Conservation (phyloP, 2,797 vertebrate species). For the Myripristis murdjan region DNA sequence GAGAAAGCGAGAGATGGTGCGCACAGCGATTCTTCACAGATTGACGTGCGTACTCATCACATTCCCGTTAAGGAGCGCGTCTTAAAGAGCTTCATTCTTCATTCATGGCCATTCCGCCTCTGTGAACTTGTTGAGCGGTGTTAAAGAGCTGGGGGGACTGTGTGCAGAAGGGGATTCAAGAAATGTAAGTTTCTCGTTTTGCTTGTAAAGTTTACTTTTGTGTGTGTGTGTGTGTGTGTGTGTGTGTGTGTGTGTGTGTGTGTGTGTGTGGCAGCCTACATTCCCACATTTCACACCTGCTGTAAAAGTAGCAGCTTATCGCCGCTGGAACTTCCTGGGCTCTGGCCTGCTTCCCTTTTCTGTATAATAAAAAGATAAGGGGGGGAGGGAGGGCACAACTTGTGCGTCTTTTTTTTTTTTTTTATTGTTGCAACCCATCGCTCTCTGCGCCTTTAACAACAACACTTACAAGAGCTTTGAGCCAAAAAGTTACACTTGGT, state of each 20-base stretch:
- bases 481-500: background rate
- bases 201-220: conserved; percentile 45
- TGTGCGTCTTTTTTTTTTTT: background rate
- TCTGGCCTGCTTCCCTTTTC: conserved; percentile 13
- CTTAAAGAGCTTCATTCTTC: conserved; percentile 78
- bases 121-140: conserved; percentile 85
- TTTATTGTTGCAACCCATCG: background rate
- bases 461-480: background rate
- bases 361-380: background rate
- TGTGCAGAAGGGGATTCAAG: conserved; percentile 3
- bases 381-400: no score
- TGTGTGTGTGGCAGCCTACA: no score
- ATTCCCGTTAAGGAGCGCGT: conserved; percentile 74
- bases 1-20: conserved; percentile 70
- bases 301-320: background rate
- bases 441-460: background rate
- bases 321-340: background rate
- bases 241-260: no score
- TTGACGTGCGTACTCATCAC: conserved; percentile 83
- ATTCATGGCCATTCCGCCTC: conserved; percentile 61
- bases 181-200: conserved; percentile 69
- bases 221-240: background rate
- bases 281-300: background rate
- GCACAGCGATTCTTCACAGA: conserved; percentile 76
- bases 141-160: conserved; percentile 24